These are phyloP conservation scores for Mycetomoellerius zeteki DNA, from an alignment of 1,140 invertebrate genomes.

Conservation along the genomic window DNA sequence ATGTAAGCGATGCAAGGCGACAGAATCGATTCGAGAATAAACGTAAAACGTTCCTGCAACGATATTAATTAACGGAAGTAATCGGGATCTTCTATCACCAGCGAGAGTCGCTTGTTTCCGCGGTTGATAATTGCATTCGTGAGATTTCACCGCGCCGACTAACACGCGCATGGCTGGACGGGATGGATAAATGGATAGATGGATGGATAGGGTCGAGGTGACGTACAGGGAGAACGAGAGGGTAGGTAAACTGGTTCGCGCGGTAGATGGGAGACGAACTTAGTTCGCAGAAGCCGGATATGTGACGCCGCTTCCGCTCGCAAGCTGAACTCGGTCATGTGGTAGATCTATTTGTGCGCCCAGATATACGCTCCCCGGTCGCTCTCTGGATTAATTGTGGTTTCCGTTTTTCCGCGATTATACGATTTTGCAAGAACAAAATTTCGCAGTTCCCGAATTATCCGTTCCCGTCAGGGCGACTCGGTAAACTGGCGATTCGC, in stretches of 20 bases:
- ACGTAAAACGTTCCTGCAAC: constrained; percentile 37
- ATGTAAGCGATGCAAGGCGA: constrained; percentile 9
- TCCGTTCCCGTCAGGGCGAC: constrained; percentile 27
- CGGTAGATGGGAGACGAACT: constrained; percentile 68
- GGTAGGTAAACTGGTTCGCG: constrained; percentile 30
- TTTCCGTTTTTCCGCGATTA: constrained; percentile 76
- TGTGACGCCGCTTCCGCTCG: constrained; percentile 75
- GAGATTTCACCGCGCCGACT: constrained; percentile 71
- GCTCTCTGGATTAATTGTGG: constrained; percentile 73
- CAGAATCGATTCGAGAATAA: constrained; percentile 55
- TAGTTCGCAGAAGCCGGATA: constrained; percentile 76
- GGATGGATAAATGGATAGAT: constrained; percentile 38
- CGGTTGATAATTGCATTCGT: constrained; percentile 79
- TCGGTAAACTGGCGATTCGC: constrained; percentile 29
- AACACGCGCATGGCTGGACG: constrained; percentile 43
- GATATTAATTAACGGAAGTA: constrained; percentile 69
- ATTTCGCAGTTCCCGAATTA: constrained; percentile 65
- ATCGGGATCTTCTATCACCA: constrained; percentile 52
- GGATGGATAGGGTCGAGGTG: constrained; percentile 33
- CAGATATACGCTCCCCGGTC: constrained; percentile 57
- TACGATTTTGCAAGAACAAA: constrained; percentile 67
- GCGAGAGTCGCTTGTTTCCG: constrained; percentile 63
- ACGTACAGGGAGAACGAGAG: neutral
- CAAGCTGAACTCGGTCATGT: constrained; percentile 68
- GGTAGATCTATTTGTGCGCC: constrained; percentile 33